Evolutionary conservation across 2,888 invertebrate genomes (phyloP), one percentile per base, ranked within the genome.

Genomic region (Rhorus exstirpatorius): DNA sequence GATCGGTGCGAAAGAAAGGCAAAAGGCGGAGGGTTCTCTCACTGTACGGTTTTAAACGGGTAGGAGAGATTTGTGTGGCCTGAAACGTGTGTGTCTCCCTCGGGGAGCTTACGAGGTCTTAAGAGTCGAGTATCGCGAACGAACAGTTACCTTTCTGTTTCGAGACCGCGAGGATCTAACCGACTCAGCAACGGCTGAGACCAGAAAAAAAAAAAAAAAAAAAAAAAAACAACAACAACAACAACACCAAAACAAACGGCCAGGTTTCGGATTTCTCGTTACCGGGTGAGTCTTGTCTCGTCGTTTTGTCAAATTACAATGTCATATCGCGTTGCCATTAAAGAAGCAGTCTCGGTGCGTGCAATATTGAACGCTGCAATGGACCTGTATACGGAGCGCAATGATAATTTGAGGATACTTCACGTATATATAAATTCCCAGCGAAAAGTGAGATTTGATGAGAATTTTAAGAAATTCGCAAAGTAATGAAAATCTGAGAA

Each of bases 121-220:
- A n/a, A 90, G 67, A 88, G 75, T 83, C 71, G 84, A 85, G 84
- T 84, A 85, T 79, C 86, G 84, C 63, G 81, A 86, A 86, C 90
- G 87, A 89, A 84, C 92, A 92, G 92, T 92, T 91, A 90, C 91
- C 91, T 91, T 91, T 91, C 90, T 87, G 91, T 91, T 88, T 88
- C 87, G 90, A 90, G 88, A 89, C 87, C 86, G 91, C 87, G 89
- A 92, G 91, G 90, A 91, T 90, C 91, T 88, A 88, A 85, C 83
- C 81, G 77, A 79, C 84, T 6, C n/a, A n/a, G 83, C 80, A n/a
- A 79, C 70, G 51, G 67, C 71, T 65, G 60, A 71, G 79, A 76
- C 81, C 81, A 68, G 41, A 14, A 63, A 63, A 67, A 35, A 46
- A 35, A 46, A 63, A 81, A n/a, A n/a, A n/a, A n/a, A n/a, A n/a